A percentile compares a stretch with the other conserved stretches of the same genome.
Evolutionary conservation across 2,113 vertebrate species (phyloP).

Genomic region (Ammodytes marinus): DNA sequence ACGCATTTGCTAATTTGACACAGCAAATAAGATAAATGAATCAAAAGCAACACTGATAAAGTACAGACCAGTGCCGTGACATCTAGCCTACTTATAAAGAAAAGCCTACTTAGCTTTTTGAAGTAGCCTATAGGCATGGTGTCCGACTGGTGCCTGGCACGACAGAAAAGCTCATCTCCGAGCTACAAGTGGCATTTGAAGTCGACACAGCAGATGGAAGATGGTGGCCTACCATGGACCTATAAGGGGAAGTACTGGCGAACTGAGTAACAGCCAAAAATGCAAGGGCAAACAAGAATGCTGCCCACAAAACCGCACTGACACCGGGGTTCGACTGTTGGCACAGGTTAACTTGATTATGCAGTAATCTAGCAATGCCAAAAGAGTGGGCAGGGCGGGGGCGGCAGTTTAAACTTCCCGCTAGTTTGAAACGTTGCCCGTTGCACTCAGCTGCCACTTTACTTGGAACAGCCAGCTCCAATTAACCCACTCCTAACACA

Average conservation of each 20-base stretch:
- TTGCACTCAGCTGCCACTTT: neutral
- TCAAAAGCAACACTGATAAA: too few relatives aligned
- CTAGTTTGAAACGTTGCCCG: neutral
- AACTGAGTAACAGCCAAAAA: too few relatives aligned
- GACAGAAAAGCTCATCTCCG: neutral
- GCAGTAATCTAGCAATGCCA: neutral
- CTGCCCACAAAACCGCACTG: neutral
- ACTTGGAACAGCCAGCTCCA: neutral
- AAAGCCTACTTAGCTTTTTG: too few relatives aligned
- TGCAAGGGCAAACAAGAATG: neutral
- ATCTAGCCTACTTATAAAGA: too few relatives aligned
- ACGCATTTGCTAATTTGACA: too few relatives aligned
- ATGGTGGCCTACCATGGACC: too few relatives aligned
- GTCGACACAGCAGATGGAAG: neutral
- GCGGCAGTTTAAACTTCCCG: neutral
- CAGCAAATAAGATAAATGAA: too few relatives aligned
- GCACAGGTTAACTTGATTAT: neutral
- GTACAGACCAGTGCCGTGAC: too few relatives aligned
- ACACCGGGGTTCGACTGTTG: rapidly evolving
- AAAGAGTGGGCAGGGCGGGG: too few relatives aligned
- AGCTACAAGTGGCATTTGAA: neutral
- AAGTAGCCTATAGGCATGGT: too few relatives aligned
- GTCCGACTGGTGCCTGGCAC: too few relatives aligned
- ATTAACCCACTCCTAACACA: neutral
- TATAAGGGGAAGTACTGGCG: neutral